phyloP scores from a whole-genome alignment of 2,888 invertebrate genomes.

The Latrodectus hesperus region DNA sequence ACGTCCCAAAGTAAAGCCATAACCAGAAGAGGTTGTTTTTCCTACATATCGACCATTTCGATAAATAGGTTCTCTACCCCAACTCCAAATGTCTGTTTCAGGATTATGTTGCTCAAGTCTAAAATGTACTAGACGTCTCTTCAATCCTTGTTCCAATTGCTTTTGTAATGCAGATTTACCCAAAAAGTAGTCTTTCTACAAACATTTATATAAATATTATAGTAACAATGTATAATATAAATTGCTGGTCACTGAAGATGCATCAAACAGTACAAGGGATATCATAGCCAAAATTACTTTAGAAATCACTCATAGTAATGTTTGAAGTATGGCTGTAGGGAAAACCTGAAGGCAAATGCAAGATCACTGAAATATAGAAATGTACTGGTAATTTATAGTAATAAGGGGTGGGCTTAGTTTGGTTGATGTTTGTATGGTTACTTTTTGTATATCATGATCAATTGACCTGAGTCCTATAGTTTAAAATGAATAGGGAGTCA shows the following conservation, averaged over 20 bases:
- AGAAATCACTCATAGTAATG: not conserved
- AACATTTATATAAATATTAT: constrained; percentile 29
- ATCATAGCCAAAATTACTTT: not conserved
- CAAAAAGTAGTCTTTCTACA: constrained; percentile 84
- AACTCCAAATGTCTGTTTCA: constrained; percentile 94
- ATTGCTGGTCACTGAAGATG: not conserved
- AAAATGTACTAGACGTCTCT: constrained; percentile 92
- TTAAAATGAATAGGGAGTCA: no score
- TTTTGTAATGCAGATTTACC: constrained; percentile 89
- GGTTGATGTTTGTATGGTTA: no score
- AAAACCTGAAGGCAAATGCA: no score
- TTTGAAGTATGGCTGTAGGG: no score
- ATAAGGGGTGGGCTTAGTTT: no score
- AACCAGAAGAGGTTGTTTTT: constrained; percentile 95
- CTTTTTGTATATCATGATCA: no score
- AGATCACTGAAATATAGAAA: no score
- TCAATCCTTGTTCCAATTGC: constrained; percentile 89
- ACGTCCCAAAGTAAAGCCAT: constrained; percentile 93
- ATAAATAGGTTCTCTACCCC: constrained; percentile 96
- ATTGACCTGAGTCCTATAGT: no score
- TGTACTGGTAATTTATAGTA: no score
- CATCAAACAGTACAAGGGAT: not conserved
- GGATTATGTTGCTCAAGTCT: constrained; percentile 92
- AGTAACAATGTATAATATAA: not conserved
- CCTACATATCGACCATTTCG: constrained; percentile 91